Conservation (phyloP, 2,888 invertebrate species). For the Stenodema calcarata region DNA sequence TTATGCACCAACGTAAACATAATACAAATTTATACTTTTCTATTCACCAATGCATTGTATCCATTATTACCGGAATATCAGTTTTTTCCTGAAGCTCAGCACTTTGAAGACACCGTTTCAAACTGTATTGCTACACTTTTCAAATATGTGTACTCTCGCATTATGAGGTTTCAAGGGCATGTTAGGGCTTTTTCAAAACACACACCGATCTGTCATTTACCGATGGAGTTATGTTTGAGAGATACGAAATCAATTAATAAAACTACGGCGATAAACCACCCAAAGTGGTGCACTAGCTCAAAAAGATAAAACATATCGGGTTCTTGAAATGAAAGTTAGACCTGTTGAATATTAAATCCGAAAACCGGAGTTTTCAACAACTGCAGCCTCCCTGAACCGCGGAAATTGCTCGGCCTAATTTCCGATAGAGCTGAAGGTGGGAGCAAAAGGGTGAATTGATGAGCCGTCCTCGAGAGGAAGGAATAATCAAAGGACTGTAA, state of each 20-base stretch:
- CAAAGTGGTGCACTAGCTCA: neutral
- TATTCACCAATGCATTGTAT: too few relatives aligned
- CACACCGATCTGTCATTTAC: too few relatives aligned
- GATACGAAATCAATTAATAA: neutral
- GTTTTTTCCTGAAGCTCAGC: too few relatives aligned
- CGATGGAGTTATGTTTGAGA: too few relatives aligned
- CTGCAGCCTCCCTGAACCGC: neutral
- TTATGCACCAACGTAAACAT: too few relatives aligned
- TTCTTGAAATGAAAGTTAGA: neutral
- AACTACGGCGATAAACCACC: neutral
- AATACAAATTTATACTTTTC: too few relatives aligned
- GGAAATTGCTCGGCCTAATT: neutral
- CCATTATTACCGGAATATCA: too few relatives aligned
- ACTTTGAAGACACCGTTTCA: too few relatives aligned
- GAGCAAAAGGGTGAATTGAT: conserved; percentile 1
- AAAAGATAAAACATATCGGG: neutral
- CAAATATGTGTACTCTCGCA: too few relatives aligned
- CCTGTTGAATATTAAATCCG: neutral
- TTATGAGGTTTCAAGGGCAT: too few relatives aligned
- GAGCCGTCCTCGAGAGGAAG: neutral
- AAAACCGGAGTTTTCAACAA: neutral
- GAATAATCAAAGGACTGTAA: neutral
- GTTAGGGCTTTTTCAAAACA: too few relatives aligned
- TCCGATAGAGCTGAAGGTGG: neutral
- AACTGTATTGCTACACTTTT: too few relatives aligned